phyloP scores from a whole-genome alignment of 1,140 invertebrate genomes.

The Radopholus similis region DNA sequence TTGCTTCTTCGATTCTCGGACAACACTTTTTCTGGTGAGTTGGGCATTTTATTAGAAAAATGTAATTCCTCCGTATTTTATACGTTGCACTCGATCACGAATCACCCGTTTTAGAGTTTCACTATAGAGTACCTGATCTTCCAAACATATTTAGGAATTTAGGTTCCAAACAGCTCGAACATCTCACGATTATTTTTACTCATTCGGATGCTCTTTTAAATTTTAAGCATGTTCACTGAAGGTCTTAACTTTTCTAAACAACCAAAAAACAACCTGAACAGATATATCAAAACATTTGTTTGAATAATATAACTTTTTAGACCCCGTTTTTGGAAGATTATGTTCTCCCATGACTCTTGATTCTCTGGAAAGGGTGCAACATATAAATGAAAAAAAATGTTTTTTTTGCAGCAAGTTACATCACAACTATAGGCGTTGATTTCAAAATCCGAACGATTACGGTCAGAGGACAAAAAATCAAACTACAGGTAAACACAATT shows the following conservation, averaged over 20 bases:
- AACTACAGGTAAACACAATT: conserved; percentile 89
- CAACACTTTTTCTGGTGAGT: conserved; percentile 85
- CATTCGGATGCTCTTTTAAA: conserved; percentile 2
- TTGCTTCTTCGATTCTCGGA: conserved; percentile 92
- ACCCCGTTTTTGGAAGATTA: too few species aligned
- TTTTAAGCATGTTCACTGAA: too few species aligned
- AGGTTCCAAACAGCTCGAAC: too few species aligned
- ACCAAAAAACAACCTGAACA: too few species aligned
- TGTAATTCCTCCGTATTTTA: not conserved
- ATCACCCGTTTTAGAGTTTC: not conserved
- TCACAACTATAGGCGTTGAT: conserved; percentile 98
- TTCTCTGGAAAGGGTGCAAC: too few species aligned
- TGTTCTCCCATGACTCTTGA: too few species aligned
- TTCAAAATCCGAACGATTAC: conserved; percentile 97
- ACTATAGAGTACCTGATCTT: not conserved
- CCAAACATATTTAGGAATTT: conserved; percentile 8
- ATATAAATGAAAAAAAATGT: conserved; percentile 16
- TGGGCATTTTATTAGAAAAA: not conserved
- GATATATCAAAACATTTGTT: too few species aligned
- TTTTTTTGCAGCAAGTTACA: conserved; percentile 74
- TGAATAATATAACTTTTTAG: too few species aligned
- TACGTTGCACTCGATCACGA: not conserved
- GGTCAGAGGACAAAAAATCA: conserved; percentile 87
- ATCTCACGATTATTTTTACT: too few species aligned
- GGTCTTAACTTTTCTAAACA: too few species aligned